phyloP scores from a whole-genome alignment of 2,797 vertebrate genomes.

The Macrochelys suwanniensis region DNA sequence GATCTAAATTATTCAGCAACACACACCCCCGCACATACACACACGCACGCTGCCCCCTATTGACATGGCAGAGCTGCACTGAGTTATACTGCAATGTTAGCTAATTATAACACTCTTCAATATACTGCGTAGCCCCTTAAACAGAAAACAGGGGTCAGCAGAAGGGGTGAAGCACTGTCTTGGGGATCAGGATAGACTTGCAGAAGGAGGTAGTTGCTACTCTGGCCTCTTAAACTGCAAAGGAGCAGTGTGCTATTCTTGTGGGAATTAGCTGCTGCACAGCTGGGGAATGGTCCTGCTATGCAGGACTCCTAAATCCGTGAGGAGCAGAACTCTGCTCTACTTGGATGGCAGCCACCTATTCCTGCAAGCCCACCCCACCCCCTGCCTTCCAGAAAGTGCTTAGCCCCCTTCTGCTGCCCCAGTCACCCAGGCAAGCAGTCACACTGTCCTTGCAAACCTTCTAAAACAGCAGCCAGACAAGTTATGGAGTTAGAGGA shows the following conservation, averaged over 20 bases:
- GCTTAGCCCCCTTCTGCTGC: background rate
- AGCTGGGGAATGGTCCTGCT: background rate
- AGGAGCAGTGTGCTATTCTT: background rate
- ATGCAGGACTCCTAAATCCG: background rate
- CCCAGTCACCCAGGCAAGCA: background rate
- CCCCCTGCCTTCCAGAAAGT: background rate
- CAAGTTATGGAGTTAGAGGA: background rate
- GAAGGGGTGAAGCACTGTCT: background rate
- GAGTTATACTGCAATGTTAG: accelerated
- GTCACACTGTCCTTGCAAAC: background rate
- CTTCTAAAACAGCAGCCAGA: background rate
- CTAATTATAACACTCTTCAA: accelerated
- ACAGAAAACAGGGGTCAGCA: background rate
- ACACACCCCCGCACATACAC: background rate
- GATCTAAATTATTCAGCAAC: constrained; percentile 45
- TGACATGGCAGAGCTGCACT: background rate
- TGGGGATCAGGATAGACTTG: background rate
- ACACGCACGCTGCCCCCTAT: background rate
- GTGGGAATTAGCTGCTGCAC: background rate
- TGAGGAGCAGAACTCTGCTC: background rate
- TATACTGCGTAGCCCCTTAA: background rate
- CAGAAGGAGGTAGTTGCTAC: background rate
- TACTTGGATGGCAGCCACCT: background rate
- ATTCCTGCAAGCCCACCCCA: background rate
- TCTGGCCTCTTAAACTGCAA: background rate